Conservation (phyloP, 2,888 invertebrate species). For the Amphiduros pacificus region DNA sequence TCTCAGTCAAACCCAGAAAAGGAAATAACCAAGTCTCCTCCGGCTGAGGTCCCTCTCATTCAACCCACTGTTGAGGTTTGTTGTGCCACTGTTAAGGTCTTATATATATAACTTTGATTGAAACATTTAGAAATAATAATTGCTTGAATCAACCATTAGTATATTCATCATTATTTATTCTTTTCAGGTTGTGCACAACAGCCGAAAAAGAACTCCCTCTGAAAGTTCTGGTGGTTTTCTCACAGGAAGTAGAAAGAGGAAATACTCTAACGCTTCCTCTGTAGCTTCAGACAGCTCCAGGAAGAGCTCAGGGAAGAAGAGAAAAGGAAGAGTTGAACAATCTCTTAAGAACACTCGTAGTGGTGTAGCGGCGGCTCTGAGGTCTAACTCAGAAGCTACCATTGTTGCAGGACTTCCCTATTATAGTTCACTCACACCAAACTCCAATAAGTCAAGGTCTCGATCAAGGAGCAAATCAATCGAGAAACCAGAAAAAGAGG, state of each 20-base stretch:
- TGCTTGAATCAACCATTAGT: too few species aligned
- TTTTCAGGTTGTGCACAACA: neutral
- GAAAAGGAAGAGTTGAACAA: constrained; percentile 3
- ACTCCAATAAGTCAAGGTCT: neutral
- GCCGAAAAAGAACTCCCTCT: neutral
- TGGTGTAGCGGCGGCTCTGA: constrained; percentile 15
- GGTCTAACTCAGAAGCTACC: constrained; percentile 22
- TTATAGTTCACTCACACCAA: neutral
- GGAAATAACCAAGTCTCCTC: constrained; percentile 8
- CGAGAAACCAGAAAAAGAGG: constrained; percentile 2
- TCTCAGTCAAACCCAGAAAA: constrained; percentile 13
- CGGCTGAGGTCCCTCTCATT: constrained; percentile 7
- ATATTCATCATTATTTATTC: too few species aligned
- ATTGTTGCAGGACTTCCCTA: constrained; percentile 22
- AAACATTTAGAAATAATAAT: too few species aligned
- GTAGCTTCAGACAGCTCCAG: neutral
- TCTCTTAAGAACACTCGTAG: constrained; percentile 4
- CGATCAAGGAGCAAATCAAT: constrained; percentile 9
- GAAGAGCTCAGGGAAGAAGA: neutral
- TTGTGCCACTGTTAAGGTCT: neutral
- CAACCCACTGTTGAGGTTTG: too few species aligned
- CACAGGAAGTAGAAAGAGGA: neutral
- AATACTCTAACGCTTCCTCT: constrained; percentile 1
- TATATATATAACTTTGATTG: too few species aligned
- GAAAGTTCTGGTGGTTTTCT: neutral